A percentile compares a stretch with the other conserved stretches of the same genome.
phyloP scores from a whole-genome alignment of 2,888 invertebrate genomes.

The Ctenicera cuprea region DNA sequence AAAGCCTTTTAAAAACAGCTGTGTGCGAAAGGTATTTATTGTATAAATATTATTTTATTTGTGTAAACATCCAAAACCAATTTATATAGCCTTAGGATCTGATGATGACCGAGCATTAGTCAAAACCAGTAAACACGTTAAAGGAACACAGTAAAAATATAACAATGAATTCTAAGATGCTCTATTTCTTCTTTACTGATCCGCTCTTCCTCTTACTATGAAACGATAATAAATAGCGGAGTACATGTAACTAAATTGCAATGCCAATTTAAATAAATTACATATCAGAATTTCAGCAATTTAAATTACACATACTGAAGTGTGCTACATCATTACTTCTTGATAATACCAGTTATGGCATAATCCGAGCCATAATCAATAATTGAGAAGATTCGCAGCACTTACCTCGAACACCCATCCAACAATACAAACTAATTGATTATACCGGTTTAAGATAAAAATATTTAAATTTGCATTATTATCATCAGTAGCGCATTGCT shows the following conservation, averaged over 20 bases:
- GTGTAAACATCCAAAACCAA: no score
- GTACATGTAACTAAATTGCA: conserved; percentile 13
- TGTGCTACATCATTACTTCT: conserved; percentile 16
- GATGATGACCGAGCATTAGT: no score
- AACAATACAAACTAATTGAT: conserved; percentile 15
- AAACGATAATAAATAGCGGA: not conserved
- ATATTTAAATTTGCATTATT: conserved; percentile 14
- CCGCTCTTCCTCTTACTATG: no score
- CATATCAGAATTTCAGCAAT: conserved; percentile 22
- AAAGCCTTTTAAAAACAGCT: no score
- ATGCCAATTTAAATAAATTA: conserved; percentile 9
- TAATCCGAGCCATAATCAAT: conserved; percentile 20
- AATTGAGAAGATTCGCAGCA: conserved; percentile 10
- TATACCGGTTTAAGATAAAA: conserved; percentile 3
- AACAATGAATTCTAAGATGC: no score
- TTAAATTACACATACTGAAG: conserved; percentile 28
- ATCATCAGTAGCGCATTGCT: not conserved
- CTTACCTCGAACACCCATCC: not conserved
- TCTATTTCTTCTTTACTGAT: no score
- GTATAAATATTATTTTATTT: no score
- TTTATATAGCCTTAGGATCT: no score
- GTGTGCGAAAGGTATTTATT: no score
- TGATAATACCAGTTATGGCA: conserved; percentile 19
- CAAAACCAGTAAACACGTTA: no score
- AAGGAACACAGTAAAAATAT: no score